Evolutionary conservation across 2,888 invertebrate genomes (phyloP), one percentile per base, ranked within the genome.

Genomic region (Odontothrips loti): DNA sequence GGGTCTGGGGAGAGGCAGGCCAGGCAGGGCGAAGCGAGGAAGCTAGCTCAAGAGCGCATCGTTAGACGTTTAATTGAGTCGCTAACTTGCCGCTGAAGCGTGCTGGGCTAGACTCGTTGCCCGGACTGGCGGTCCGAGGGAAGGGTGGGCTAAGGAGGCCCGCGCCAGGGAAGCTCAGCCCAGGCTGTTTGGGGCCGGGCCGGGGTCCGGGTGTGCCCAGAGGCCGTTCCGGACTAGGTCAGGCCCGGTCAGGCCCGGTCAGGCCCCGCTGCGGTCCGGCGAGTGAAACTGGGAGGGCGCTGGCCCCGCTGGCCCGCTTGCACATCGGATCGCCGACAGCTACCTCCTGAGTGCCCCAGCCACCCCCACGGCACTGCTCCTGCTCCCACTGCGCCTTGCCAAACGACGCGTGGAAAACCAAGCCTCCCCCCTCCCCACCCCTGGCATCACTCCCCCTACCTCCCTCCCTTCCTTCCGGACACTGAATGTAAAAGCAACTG

Each of bases 31-130:
- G 68, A 6, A 10, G 10, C 8, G 58, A 6, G 15, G 6, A 17
- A 15, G 58, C 17, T 17, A 15, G 68, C 68, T 75, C 23, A 75
- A 75, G 27, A 12, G 68, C 68, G 68, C 68, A 75, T 75, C 68
- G 68, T 75, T 75, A 75, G 68, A 75, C 68, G 68, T 27, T 75
- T 75, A 75, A 75, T 75, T 75, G 68, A 75, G 68, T 75, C 68
- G 68, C 68, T 75, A 27, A 27, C 68, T 75, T 27, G 68, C 34
- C 34, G 34, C 34, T 43, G 34, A 43, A 43, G 34, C 34, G 34
- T 43, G 34, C 34, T 43, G 2, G 34, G 34, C 34, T 43, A 2
- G 34, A 43, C 34, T 43, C 34, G 34, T 43, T 43, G 34, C 34
- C 34, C 34, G 34, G 34, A 6, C 34, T 6, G 34, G 6, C 51